Percentiles rank a stretch among this genome's conserved stretches.
These are phyloP conservation scores for Rotaria sp. DNA, from an alignment of 2,888 invertebrate species.

Conservation along the genomic window DNA sequence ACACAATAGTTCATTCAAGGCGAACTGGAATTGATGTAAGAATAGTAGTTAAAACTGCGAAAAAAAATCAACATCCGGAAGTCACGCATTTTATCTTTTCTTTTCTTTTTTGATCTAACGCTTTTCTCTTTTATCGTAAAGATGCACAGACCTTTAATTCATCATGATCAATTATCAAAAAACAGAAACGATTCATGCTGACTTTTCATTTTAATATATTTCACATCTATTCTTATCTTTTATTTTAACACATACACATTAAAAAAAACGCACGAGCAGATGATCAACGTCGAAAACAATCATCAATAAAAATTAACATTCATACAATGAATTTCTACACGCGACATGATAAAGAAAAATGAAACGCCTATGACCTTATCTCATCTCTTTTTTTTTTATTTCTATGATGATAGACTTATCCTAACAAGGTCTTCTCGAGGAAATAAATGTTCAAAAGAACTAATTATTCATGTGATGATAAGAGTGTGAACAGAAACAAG, in stretches of 20 bases:
- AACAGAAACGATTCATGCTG: not conserved
- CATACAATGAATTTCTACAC: not conserved
- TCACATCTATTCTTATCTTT: not conserved
- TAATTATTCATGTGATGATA: slow-evolving; percentile 15
- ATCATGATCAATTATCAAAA: not conserved
- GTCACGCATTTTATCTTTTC: not conserved
- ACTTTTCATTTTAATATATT: not conserved
- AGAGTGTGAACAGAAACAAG: not conserved
- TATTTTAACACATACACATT: not conserved
- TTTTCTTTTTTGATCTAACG: not conserved
- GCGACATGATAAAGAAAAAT: not conserved
- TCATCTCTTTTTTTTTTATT: not conserved
- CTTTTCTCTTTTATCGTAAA: not conserved
- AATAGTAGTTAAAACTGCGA: not conserved
- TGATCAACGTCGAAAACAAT: slow-evolving; percentile 2
- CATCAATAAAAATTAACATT: not conserved
- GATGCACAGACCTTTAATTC: not conserved
- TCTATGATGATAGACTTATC: not conserved
- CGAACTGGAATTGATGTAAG: not conserved
- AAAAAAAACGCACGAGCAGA: not conserved
- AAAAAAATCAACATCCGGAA: not conserved
- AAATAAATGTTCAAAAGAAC: slow-evolving; percentile 3
- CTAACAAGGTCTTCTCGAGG: not conserved
- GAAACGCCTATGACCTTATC: not conserved
- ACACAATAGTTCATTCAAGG: slow-evolving; percentile 16